Evolutionary conservation across 2,888 invertebrate species (phyloP).

Genomic region (Linyphia triangularis): DNA sequence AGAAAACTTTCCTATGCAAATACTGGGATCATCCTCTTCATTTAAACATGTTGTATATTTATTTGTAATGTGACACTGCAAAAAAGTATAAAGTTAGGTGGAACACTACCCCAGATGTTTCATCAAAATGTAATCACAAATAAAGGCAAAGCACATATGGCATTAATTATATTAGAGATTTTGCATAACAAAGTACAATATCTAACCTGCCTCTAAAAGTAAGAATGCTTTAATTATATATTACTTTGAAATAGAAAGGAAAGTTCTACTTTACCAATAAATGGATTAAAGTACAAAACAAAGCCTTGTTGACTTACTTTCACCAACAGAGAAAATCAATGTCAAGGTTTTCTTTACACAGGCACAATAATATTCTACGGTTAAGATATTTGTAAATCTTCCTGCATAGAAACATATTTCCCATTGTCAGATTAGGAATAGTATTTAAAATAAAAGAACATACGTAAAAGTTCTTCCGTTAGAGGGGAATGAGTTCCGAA

Average conservation of each 20-base stretch:
- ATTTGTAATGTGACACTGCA: background rate
- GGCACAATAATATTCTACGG: constrained; percentile 72
- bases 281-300: constrained; percentile 55
- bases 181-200: constrained; percentile 3
- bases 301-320: constrained; percentile 72
- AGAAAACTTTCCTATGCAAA: background rate
- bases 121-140: background rate
- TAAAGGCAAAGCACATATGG: background rate
- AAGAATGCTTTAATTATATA: background rate
- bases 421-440: constrained; percentile 71
- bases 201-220: background rate
- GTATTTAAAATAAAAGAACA: constrained; percentile 71
- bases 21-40: background rate
- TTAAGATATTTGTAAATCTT: constrained; percentile 74
- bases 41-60: background rate
- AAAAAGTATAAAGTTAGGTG: constrained; percentile 3
- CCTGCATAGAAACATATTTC: constrained; percentile 74
- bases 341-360: constrained; percentile 73
- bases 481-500: constrained; percentile 49
- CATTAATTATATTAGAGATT: background rate
- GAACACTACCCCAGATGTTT: background rate
- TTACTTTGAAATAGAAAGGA: constrained; percentile 35
- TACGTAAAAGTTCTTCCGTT: constrained; percentile 50
- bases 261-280: constrained; percentile 55
- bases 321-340: constrained; percentile 71